These are phyloP conservation scores for Dryoscopus gambensis DNA, from an alignment of 2,113 vertebrate genomes.

Conservation along the genomic window DNA sequence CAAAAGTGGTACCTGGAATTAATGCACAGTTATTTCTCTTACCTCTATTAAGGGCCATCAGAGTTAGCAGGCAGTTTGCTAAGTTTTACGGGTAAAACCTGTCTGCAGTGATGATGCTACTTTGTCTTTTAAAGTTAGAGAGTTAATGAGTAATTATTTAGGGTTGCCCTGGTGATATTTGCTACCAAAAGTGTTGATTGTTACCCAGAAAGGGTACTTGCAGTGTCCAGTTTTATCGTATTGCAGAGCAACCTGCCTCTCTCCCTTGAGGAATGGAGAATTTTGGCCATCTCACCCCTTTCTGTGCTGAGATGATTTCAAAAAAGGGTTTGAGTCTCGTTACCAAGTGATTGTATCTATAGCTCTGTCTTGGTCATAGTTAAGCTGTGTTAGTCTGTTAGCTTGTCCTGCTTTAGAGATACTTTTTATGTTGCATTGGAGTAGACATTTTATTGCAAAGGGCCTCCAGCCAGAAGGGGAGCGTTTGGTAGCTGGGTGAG, in stretches of 20 bases:
- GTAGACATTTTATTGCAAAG: background rate
- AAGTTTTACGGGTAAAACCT: background rate
- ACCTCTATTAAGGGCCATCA: background rate
- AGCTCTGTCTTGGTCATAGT: background rate
- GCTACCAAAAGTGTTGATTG: background rate
- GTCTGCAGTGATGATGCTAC: background rate
- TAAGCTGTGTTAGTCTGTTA: background rate
- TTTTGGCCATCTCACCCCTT: background rate
- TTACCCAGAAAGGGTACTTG: background rate
- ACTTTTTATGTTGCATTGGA: background rate
- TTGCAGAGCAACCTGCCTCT: background rate
- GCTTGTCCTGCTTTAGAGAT: background rate
- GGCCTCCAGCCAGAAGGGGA: background rate
- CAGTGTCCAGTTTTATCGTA: background rate
- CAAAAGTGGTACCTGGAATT: background rate
- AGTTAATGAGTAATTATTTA: background rate
- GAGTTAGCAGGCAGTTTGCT: background rate
- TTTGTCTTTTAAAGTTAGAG: background rate
- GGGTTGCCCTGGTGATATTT: background rate
- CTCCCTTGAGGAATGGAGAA: background rate
- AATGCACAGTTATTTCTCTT: background rate
- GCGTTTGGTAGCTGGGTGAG: background rate
- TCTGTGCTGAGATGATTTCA: background rate
- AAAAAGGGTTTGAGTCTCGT: background rate
- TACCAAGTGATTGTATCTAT: background rate